phyloP scores from a whole-genome alignment of 2,888 invertebrate genomes.

The Alloplasta piceator region DNA sequence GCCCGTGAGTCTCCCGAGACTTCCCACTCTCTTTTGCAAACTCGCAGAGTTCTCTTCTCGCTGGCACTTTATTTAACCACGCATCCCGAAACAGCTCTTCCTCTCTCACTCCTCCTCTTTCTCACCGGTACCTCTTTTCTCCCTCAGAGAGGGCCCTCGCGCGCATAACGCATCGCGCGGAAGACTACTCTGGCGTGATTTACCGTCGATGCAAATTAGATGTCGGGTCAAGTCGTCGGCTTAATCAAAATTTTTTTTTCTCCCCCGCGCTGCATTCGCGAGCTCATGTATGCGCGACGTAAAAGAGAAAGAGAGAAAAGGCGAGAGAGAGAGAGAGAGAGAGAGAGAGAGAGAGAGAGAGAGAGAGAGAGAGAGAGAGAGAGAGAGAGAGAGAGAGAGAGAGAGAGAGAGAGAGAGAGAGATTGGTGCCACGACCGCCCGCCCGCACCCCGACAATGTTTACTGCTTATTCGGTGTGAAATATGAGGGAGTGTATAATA shows the following conservation, averaged over 20 bases:
- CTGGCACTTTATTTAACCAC: constrained; percentile 69
- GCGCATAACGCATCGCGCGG: constrained; percentile 62
- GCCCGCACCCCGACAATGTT: constrained; percentile 68
- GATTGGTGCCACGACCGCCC: constrained; percentile 17
- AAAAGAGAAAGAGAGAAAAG: constrained; percentile 1
- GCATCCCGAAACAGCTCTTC: constrained; percentile 62
- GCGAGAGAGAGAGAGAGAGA: no score
- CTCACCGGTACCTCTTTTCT: no score
- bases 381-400: not conserved
- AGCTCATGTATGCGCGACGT: constrained; percentile 16
- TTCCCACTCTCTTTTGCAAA: constrained; percentile 62
- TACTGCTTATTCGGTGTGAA: constrained; percentile 69
- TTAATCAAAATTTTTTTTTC: constrained; percentile 70
- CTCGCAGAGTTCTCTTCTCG: constrained; percentile 47
- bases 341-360: constrained; percentile 2
- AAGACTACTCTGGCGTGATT: constrained; percentile 68
- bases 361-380: not conserved
- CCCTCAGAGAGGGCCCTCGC: constrained; percentile 22
- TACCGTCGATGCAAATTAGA: constrained; percentile 72
- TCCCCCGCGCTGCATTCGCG: constrained; percentile 30
- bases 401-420: constrained; percentile 3
- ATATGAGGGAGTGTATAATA: constrained; percentile 66
- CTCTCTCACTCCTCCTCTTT: not conserved
- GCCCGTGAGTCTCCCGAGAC: constrained; percentile 50
- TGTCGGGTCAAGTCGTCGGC: constrained; percentile 72